phyloP scores from a whole-genome alignment of 2,797 vertebrate species.

The Microcaecilia unicolor region DNA sequence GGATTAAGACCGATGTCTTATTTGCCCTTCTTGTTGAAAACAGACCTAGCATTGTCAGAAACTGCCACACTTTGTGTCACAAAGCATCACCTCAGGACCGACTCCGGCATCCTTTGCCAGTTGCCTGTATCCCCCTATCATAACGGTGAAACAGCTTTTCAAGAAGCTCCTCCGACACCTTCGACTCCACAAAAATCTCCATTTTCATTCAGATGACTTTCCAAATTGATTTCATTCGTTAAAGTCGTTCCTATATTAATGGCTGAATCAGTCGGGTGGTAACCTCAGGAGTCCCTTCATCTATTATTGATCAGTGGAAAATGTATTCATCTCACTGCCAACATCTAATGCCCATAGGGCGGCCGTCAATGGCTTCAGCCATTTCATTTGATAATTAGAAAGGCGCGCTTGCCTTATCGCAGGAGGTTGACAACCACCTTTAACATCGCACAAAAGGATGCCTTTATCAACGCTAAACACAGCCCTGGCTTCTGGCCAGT shows the following conservation, averaged over 20 bases:
- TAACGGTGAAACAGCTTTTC: too few relatives aligned
- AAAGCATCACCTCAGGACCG: too few relatives aligned
- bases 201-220: not conserved
- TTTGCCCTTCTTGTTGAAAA: too few relatives aligned
- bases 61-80: too few relatives aligned
- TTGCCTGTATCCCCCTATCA: too few relatives aligned
- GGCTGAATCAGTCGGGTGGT: not conserved
- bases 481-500: slow-evolving; percentile 7
- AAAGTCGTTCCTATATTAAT: slow-evolving; percentile 3
- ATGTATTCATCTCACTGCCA: slow-evolving; percentile 1
- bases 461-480: slow-evolving; percentile 5
- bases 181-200: not conserved
- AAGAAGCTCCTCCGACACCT: too few relatives aligned
- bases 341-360: slow-evolving; percentile 11
- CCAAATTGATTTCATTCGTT: slow-evolving; percentile 4
- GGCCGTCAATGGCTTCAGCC: slow-evolving; percentile 11
- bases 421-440: slow-evolving; percentile 14
- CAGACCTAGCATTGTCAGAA: too few relatives aligned
- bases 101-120: too few relatives aligned
- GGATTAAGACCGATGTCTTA: too few relatives aligned
- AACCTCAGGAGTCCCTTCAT: not conserved
- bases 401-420: slow-evolving; percentile 34
- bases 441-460: slow-evolving; percentile 24
- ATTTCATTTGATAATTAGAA: slow-evolving; percentile 28
- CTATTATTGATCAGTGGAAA: not conserved